These are phyloP conservation scores for Malachius bipustulatus DNA, from an alignment of 2,888 invertebrate genomes.

Conservation along the genomic window DNA sequence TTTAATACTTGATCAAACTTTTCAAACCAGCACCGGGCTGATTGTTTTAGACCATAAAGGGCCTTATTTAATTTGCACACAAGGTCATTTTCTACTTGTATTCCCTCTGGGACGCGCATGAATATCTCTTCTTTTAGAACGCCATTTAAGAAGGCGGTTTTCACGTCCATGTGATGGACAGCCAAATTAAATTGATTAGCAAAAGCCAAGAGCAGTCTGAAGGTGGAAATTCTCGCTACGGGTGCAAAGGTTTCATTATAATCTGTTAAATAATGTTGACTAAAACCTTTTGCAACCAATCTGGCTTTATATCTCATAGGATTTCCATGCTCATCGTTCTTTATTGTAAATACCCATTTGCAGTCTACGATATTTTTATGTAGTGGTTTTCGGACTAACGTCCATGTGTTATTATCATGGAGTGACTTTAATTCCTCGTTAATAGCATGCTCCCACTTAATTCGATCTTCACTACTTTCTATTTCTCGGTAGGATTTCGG, in stretches of 20 bases:
- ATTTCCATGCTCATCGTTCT: slow-evolving; percentile 10
- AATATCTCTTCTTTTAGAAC: too few species aligned
- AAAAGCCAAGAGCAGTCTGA: too few species aligned
- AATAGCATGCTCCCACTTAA: slow-evolving; percentile 10
- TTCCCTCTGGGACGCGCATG: slow-evolving; percentile 11
- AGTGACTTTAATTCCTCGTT: slow-evolving; percentile 11
- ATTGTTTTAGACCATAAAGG: slow-evolving; percentile 13
- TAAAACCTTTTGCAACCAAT: slow-evolving; percentile 9
- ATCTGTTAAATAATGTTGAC: slow-evolving; percentile 8
- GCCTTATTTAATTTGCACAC: slow-evolving; percentile 12
- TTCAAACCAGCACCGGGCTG: slow-evolving; percentile 11
- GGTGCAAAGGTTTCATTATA: slow-evolving; percentile 13
- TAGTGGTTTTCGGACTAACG: slow-evolving; percentile 7
- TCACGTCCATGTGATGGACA: slow-evolving; percentile 12
- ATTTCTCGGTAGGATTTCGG: slow-evolving; percentile 15
- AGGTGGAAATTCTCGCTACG: slow-evolving; percentile 11
- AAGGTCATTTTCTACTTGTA: background rate
- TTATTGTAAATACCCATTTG: slow-evolving; percentile 10
- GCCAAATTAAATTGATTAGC: slow-evolving; percentile 8
- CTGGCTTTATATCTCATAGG: slow-evolving; percentile 8
- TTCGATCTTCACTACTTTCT: slow-evolving; percentile 10
- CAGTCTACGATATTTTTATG: slow-evolving; percentile 12
- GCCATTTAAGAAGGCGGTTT: too few species aligned
- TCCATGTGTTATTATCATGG: slow-evolving; percentile 11
- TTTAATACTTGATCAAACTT: slow-evolving; percentile 9